Evolutionary conservation across 2,888 invertebrate species (phyloP).

Genomic region (Helicoverpa assulta): DNA sequence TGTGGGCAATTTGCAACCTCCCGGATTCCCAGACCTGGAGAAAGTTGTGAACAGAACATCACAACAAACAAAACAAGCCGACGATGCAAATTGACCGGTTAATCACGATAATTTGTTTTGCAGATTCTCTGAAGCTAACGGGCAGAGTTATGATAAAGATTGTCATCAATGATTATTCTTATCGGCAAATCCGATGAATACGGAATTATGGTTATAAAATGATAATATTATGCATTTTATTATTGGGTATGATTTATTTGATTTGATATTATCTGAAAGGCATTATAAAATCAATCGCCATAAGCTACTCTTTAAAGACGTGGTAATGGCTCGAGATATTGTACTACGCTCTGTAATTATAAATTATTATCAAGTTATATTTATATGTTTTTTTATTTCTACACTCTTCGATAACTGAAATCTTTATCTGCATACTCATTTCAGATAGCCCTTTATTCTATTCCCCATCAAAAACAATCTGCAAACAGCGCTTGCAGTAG

Average conservation of each 20-base stretch:
- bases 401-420: not conserved
- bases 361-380: not conserved
- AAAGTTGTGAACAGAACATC: constrained; percentile 54
- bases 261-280: not conserved
- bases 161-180: constrained; percentile 26
- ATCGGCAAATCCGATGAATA: constrained; percentile 20
- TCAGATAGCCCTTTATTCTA: constrained; percentile 3
- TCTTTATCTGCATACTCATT: not conserved
- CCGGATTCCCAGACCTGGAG: constrained; percentile 28
- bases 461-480: constrained; percentile 5
- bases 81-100: constrained; percentile 56
- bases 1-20: constrained; percentile 68
- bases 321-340: too few species aligned
- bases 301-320: too few species aligned
- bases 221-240: constrained; percentile 8
- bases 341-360: not conserved
- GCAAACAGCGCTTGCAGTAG: constrained; percentile 11
- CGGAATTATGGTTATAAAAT: constrained; percentile 7
- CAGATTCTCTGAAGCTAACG: constrained; percentile 14
- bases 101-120: constrained; percentile 54
- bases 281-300: not conserved
- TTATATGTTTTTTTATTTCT: too few species aligned
- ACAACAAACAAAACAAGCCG: constrained; percentile 53
- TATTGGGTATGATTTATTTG: constrained; percentile 1
- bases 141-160: constrained; percentile 20